A percentile compares a stretch with the other conserved stretches of the same genome.
Evolutionary conservation across 2,797 vertebrate species (phyloP).

Genomic region (Crax fasciolata): DNA sequence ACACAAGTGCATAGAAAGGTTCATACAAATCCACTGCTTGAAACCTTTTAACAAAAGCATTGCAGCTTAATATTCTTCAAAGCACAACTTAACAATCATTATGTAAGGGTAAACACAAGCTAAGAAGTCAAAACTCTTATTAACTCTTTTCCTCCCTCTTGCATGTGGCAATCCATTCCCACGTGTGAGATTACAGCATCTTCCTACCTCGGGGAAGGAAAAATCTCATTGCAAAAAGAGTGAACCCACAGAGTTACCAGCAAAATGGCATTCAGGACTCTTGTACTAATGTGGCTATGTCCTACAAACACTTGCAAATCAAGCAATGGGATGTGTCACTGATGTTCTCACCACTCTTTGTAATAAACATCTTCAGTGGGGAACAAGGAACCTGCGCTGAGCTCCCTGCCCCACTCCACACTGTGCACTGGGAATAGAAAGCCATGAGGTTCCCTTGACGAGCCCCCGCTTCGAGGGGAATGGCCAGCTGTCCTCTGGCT

Average conservation of each 20-base stretch:
- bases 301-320: fast-evolving
- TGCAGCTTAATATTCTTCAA: not conserved
- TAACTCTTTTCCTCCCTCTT: not conserved
- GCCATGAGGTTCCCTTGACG: not conserved
- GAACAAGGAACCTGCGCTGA: not conserved
- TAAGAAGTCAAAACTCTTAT: not conserved
- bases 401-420: not conserved
- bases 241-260: no score
- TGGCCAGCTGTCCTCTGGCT: not conserved
- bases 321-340: fast-evolving
- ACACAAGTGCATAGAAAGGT: not conserved
- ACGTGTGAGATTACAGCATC: not conserved
- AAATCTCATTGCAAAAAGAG: not conserved
- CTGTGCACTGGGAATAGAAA: not conserved
- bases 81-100: not conserved
- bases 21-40: not conserved
- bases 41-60: not conserved
- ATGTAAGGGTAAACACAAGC: not conserved
- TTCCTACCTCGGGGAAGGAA: not conserved
- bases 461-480: not conserved
- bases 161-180: fast-evolving
- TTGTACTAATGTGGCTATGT: fast-evolving
- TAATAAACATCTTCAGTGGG: fast-evolving
- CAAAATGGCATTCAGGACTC: fast-evolving
- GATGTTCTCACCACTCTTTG: fast-evolving